A percentile compares a stretch with the other conserved stretches of the same genome.
phyloP scores from a whole-genome alignment of 1,140 invertebrate species.

The Brachionus calyciflorus region DNA sequence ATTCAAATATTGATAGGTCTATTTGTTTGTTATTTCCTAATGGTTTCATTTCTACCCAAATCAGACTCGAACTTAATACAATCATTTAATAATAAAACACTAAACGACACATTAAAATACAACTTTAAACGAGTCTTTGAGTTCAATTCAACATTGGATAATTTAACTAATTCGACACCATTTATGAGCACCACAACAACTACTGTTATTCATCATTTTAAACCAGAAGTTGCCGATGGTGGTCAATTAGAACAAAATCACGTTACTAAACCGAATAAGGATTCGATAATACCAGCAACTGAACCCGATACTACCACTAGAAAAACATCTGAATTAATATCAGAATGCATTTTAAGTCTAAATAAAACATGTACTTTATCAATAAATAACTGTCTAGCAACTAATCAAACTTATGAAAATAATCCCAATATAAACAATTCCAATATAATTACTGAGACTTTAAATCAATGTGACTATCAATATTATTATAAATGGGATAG shows the following conservation, averaged over 20 bases:
- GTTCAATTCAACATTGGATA: neutral
- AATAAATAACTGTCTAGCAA: neutral
- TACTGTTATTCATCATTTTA: neutral
- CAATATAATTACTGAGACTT: neutral
- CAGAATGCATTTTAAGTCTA: neutral
- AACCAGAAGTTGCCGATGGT: conserved; percentile 38
- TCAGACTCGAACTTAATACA: neutral
- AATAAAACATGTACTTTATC: neutral
- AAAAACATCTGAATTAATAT: neutral
- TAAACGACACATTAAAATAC: neutral
- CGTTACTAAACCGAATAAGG: conserved; percentile 26
- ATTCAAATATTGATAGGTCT: conserved; percentile 23
- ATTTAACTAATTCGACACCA: neutral
- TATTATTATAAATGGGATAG: neutral
- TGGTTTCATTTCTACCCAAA: neutral
- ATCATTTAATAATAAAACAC: neutral
- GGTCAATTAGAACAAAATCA: conserved; percentile 21
- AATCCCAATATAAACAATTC: neutral
- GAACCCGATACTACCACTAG: neutral
- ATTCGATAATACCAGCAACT: neutral
- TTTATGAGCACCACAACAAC: neutral
- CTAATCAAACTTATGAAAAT: neutral
- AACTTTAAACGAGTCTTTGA: neutral
- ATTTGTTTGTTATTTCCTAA: conserved; percentile 15
- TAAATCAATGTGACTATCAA: neutral